Evolutionary conservation across 2,113 vertebrate species (phyloP).

Genomic region (Equus przewalskii): DNA sequence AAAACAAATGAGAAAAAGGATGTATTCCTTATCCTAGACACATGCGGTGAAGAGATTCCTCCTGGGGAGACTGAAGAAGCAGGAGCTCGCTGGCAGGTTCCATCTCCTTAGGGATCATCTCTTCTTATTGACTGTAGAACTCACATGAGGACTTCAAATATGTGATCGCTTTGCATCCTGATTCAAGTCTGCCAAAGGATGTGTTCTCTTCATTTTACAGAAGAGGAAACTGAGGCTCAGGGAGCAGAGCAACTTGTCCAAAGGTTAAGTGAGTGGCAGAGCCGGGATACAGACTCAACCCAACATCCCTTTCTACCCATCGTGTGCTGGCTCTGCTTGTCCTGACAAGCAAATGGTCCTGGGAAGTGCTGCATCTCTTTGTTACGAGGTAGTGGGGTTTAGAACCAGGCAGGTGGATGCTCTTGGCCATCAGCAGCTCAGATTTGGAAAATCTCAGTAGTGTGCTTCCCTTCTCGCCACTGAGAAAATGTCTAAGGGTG

Average conservation of each 20-base stretch:
- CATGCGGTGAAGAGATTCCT: background rate
- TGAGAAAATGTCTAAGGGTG: background rate
- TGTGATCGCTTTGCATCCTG: background rate
- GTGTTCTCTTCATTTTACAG: background rate
- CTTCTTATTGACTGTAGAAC: background rate
- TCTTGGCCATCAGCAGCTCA: background rate
- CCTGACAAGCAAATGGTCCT: background rate
- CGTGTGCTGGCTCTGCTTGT: background rate
- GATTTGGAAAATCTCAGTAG: background rate
- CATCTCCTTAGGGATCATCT: background rate
- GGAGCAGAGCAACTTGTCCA: background rate
- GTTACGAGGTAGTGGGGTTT: accelerated
- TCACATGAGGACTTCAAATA: background rate
- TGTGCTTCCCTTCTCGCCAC: background rate
- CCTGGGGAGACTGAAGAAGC: background rate
- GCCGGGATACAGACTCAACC: background rate
- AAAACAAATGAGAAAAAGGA: background rate
- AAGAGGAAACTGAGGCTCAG: background rate
- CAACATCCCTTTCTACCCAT: accelerated
- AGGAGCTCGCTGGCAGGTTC: background rate
- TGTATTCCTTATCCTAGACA: background rate
- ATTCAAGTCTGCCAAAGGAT: background rate
- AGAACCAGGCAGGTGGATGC: background rate
- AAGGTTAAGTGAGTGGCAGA: background rate
- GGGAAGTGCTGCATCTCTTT: background rate